Conservation (phyloP, 1,140 invertebrate genomes). For the Conus betulinus region DNA sequence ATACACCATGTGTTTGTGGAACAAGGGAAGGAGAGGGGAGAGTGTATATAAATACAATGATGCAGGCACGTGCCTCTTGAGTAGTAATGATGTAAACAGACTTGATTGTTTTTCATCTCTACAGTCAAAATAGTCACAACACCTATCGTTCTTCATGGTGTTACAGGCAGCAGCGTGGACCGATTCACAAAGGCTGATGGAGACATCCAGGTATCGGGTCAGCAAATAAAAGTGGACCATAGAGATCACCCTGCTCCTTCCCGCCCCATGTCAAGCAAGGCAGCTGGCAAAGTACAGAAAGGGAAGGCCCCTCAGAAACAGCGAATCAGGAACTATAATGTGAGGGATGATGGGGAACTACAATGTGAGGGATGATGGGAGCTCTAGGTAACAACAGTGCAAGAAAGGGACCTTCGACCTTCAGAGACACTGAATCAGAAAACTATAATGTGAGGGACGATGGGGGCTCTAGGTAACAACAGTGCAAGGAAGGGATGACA, state of each 20-base stretch:
- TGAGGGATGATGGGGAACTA: no score
- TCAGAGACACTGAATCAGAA: constrained; percentile 48
- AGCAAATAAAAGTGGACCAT: constrained; percentile 29
- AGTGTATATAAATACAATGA: no score
- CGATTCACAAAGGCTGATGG: neutral
- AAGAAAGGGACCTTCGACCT: constrained; percentile 47
- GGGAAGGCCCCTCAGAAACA: constrained; percentile 48
- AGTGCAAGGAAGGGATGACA: no score
- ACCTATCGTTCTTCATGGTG: neutral
- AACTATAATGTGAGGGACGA: constrained; percentile 62
- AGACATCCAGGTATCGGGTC: constrained; percentile 37
- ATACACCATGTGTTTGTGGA: no score
- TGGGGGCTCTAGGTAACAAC: constrained; percentile 6
- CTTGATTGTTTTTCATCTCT: no score
- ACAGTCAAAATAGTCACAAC: no score
- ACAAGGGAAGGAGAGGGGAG: no score
- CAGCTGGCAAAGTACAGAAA: constrained; percentile 39
- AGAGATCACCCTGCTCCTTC: constrained; percentile 38
- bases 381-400: constrained; percentile 20
- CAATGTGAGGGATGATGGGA: constrained; percentile 50
- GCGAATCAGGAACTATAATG: constrained; percentile 59
- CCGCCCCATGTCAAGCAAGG: constrained; percentile 44
- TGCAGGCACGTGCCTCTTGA: no score
- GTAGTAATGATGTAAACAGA: no score
- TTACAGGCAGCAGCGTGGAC: neutral